Base-by-base conservation (phyloP, 2,888 invertebrate species). In the Caenorhabditis wallacei region DNA sequence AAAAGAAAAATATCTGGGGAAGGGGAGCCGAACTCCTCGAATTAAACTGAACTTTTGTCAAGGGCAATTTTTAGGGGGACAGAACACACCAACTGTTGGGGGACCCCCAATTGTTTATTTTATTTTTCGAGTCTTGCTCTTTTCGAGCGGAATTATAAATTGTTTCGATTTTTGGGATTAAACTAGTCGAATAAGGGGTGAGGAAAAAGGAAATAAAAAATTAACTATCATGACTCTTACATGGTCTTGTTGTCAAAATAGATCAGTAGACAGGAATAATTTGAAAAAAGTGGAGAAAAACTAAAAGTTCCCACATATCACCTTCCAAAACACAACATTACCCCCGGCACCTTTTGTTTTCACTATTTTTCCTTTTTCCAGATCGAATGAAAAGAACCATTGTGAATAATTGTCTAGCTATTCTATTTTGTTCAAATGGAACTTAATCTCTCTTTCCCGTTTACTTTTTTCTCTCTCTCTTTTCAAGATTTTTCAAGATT, bases 371-470 rank as follows among this genome's bases (percentile, higher is more conserved):
- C 18, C 18, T 37, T 1, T 11, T 18, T 22, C 10, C 40, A 13
- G 10, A 13, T 40, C 16, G 7, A 40, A 40, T 40, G 40, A 40
- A 40, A n/a, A 37, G 22, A 20, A 24, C 16, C 24, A 24, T 61
- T 16, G 22, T 40, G 20, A 59, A 59, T 40, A 59, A 59, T 40
- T 20, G 59, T 11, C 16, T 20, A 1, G 5, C 57, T 30, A 1
- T n/a, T 30, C n/a, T n/a, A 40, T 13, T 16, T 10, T 40, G 13
- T 43, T 26, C 3, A 61, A 61, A 61, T 61, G 61, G 43, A 61
- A 61, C 61, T 22, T 61, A 61, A 61, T 61, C 43, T 61, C 61
- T 61, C 51, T 35, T 63, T n/a, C n/a, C n/a, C n/a, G n/a, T n/a
- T n/a, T n/a, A n/a, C n/a, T n/a, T 46, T 48, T 26, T 18, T 2